Conservation (phyloP, 2,113 vertebrate species). For the Laterallus jamaicensis region DNA sequence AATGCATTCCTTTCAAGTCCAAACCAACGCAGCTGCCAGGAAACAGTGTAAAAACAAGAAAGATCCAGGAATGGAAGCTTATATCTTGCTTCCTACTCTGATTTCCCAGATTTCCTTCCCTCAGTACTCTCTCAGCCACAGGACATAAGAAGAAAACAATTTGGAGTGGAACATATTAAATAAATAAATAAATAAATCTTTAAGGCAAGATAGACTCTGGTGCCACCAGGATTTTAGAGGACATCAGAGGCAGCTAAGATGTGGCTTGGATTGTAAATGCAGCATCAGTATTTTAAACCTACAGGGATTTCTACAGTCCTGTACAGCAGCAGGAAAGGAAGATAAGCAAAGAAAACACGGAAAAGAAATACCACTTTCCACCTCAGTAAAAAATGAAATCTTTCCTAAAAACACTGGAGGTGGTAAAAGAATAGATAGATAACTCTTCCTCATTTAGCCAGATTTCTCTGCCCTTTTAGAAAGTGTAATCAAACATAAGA, state of each 20-base stretch:
- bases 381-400: not conserved
- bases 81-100: conserved; percentile 33
- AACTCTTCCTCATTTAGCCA: not conserved
- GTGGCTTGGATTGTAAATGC: accelerated
- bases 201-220: not conserved
- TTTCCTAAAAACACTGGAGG: not conserved
- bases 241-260: not conserved
- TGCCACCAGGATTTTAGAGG: not conserved
- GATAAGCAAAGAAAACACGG: not conserved
- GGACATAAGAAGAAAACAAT: conserved; percentile 33
- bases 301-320: not conserved
- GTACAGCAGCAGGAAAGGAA: not conserved
- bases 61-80: conserved; percentile 40
- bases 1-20: conserved; percentile 27
- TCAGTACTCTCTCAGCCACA: not conserved
- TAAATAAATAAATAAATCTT: not conserved
- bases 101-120: conserved; percentile 61
- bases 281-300: not conserved
- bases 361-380: not conserved
- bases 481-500: not conserved
- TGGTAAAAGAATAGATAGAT: not conserved
- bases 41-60: conserved; percentile 40
- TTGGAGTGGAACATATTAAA: not conserved
- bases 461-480: not conserved
- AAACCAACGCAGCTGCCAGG: conserved; percentile 13